A percentile compares a stretch with the other conserved stretches of the same genome.
Evolutionary conservation across 1,140 invertebrate genomes (phyloP).

Genomic region (Euura lappo): DNA sequence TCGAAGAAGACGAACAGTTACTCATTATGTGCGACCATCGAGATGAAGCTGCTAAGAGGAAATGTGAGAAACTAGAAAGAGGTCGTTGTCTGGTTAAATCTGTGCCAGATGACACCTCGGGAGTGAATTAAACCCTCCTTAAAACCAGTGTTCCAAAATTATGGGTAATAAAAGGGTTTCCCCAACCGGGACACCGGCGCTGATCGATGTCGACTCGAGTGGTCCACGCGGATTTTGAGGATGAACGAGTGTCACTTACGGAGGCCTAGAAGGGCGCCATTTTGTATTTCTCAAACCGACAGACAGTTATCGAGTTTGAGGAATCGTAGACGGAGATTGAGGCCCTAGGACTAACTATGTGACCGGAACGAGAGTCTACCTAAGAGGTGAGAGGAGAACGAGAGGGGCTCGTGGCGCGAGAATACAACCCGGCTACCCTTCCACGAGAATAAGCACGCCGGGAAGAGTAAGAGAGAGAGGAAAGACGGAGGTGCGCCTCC

Average conservation of each 20-base stretch:
- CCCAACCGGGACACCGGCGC: not conserved
- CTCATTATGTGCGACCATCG: no score
- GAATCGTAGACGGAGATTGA: slow-evolving; percentile 60
- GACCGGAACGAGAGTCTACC: no score
- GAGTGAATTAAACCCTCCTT: no score
- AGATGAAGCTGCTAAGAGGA: not conserved
- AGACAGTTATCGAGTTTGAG: slow-evolving; percentile 52
- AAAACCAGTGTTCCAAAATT: not conserved
- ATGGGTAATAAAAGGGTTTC: not conserved
- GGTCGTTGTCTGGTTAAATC: not conserved
- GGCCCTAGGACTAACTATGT: slow-evolving; percentile 22
- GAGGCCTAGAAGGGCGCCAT: slow-evolving; percentile 46
- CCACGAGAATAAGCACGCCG: slow-evolving; percentile 16
- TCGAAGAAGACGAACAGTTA: no score
- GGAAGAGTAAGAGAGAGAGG: slow-evolving; percentile 12
- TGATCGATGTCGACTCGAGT: slow-evolving; percentile 20
- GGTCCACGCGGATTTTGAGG: slow-evolving; percentile 45
- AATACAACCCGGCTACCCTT: not conserved
- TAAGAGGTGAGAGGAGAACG: not conserved
- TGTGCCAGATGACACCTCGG: no score
- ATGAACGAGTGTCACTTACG: slow-evolving; percentile 52
- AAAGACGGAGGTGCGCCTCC: slow-evolving; percentile 34
- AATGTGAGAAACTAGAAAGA: not conserved
- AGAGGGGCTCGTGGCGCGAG: no score
- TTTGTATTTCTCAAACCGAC: slow-evolving; percentile 53